These are phyloP conservation scores for Setophaga kirtlandii DNA, from an alignment of 2,113 vertebrate species.

Conservation along the genomic window DNA sequence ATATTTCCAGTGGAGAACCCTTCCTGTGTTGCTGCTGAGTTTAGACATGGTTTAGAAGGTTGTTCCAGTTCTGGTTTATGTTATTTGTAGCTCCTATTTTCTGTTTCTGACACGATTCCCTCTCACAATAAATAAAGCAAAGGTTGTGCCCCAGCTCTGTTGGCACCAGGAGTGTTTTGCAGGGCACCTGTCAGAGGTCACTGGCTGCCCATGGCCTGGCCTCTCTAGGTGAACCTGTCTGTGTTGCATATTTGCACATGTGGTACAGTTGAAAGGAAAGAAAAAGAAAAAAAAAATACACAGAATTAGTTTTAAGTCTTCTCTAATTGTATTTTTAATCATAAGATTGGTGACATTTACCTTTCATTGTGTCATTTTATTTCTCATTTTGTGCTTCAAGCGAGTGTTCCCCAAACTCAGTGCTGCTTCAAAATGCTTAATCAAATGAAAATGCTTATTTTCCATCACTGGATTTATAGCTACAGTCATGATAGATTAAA, in stretches of 20 bases:
- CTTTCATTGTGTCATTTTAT: neutral
- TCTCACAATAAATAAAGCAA: neutral
- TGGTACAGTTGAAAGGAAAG: neutral
- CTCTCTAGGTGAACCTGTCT: neutral
- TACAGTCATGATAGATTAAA: constrained; percentile 3
- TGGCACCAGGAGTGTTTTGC: neutral
- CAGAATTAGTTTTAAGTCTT: neutral
- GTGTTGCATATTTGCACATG: neutral
- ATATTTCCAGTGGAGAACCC: neutral
- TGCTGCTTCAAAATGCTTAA: constrained; percentile 29
- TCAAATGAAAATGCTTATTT: constrained; percentile 34
- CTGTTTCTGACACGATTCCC: neutral
- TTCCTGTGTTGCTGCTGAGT: neutral
- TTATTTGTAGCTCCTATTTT: neutral
- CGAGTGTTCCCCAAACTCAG: neutral
- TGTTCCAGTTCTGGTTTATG: neutral
- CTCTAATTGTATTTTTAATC: constrained; percentile 47
- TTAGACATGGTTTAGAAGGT: neutral
- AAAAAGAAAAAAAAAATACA: neutral
- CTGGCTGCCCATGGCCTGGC: neutral
- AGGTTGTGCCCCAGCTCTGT: neutral
- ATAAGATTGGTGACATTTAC: constrained; percentile 24
- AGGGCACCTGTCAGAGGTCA: neutral
- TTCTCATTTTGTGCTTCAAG: constrained; percentile 30
- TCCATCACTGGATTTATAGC: neutral